Conservation (phyloP, 2,888 invertebrate species). For the Hipparchia semele region DNA sequence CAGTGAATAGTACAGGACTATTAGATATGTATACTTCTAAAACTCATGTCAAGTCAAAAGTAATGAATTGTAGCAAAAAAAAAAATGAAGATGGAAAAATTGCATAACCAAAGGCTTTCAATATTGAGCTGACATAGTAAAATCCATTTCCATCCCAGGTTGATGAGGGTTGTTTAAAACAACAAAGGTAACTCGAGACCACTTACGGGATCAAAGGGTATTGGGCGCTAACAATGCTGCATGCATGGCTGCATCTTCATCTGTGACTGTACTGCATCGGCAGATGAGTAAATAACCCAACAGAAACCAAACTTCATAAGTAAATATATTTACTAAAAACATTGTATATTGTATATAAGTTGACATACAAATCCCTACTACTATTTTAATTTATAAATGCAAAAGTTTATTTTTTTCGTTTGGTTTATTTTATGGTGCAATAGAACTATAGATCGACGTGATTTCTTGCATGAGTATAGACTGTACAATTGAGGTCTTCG, state of each 20-base stretch:
- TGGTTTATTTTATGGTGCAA: too few relatives aligned
- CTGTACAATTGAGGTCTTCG: too few relatives aligned
- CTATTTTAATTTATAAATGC: too few relatives aligned
- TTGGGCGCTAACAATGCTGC: conserved; percentile 31
- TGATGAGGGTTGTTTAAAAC: conserved; percentile 34
- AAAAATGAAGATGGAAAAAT: too few relatives aligned
- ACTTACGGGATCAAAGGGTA: conserved; percentile 43
- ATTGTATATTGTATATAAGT: too few relatives aligned
- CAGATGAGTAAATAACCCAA: neutral
- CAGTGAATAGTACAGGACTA: neutral
- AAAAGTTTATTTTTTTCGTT: too few relatives aligned
- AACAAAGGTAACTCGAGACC: conserved; percentile 38
- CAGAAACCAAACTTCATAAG: too few relatives aligned
- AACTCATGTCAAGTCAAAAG: neutral
- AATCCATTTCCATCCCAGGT: conserved; percentile 13
- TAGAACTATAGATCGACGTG: too few relatives aligned
- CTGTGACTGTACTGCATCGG: conserved; percentile 11
- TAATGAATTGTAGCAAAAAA: neutral
- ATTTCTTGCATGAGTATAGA: too few relatives aligned
- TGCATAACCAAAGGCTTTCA: neutral
- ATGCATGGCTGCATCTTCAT: conserved; percentile 25
- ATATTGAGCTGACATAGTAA: conserved; percentile 1
- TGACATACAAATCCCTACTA: too few relatives aligned
- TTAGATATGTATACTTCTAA: conserved; percentile 11
- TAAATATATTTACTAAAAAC: too few relatives aligned